These are phyloP conservation scores for Noctua janthina DNA, from an alignment of 2,888 invertebrate genomes.

Conservation along the genomic window DNA sequence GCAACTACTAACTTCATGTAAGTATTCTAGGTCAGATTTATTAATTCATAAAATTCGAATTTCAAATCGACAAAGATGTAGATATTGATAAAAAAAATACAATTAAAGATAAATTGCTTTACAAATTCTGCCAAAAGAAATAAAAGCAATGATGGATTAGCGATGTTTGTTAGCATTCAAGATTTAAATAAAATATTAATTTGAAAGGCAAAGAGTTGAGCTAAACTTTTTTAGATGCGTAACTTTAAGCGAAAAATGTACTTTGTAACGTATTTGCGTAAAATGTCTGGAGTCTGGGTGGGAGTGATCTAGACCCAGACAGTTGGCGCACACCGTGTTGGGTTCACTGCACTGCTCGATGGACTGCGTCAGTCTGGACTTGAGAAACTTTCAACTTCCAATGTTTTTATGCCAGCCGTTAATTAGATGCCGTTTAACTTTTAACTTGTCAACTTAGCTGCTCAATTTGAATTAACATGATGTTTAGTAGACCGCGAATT, in stretches of 20 bases:
- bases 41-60: conserved; percentile 18
- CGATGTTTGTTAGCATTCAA: neutral
- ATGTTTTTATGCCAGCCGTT: conserved; percentile 54
- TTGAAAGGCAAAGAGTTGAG: neutral
- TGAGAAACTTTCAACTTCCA: conserved; percentile 59
- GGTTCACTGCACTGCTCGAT: conserved; percentile 74
- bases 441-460: conserved; percentile 39
- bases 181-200: neutral
- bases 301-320: conserved; percentile 72
- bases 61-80: conserved; percentile 13
- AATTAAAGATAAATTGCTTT: conserved; percentile 20
- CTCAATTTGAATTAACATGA: conserved; percentile 29
- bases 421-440: conserved; percentile 59
- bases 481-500: conserved; percentile 12
- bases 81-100: conserved; percentile 8
- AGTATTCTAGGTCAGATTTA: neutral
- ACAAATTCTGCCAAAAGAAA: conserved; percentile 19
- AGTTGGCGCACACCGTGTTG: conserved; percentile 60
- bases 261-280: conserved; percentile 64
- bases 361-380: conserved; percentile 67
- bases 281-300: conserved; percentile 70
- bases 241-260: conserved; percentile 14
- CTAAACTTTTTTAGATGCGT: conserved; percentile 18
- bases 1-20: neutral
- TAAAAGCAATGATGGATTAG: conserved; percentile 27